Percentiles rank a stretch among this genome's conserved stretches.
Evolutionary conservation across 2,113 vertebrate species (phyloP).

Genomic region (Paralichthys olivaceus): DNA sequence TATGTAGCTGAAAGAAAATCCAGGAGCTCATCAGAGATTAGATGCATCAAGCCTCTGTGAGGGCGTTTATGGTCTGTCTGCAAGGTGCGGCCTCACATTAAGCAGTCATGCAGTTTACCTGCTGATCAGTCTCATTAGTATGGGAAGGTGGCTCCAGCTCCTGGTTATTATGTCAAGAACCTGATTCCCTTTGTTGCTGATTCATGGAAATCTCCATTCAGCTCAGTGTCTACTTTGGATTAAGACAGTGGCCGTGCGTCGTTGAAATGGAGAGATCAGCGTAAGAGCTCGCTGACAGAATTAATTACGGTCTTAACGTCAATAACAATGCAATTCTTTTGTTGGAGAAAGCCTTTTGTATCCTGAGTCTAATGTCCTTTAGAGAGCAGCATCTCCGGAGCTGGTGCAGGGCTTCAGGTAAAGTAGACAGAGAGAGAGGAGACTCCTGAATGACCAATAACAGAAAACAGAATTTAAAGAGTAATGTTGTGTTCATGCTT

Average conservation of each 20-base stretch:
- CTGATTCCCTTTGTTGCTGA: constrained; percentile 49
- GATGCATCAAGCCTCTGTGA: not conserved
- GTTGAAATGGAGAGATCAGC: not conserved
- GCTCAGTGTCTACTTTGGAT: constrained; percentile 54
- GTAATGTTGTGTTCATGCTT: no score
- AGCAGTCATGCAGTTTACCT: constrained; percentile 32
- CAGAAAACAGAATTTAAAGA: not conserved
- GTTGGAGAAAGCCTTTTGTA: constrained; percentile 10
- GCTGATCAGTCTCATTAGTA: constrained; percentile 33
- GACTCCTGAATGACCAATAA: not conserved
- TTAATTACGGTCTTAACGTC: not conserved
- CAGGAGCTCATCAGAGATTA: constrained; percentile 38
- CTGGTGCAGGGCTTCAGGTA: no score
- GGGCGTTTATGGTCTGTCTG: not conserved
- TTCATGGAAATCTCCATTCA: constrained; percentile 55
- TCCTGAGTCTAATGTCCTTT: constrained; percentile 7
- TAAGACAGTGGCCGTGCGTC: constrained; percentile 1
- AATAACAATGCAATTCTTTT: not conserved
- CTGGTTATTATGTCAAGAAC: constrained; percentile 34
- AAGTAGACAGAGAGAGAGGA: not conserved
- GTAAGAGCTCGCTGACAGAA: not conserved
- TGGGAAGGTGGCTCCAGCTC: constrained; percentile 12
- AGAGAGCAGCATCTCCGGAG: not conserved
- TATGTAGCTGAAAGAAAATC: constrained; percentile 14
- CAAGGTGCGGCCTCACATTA: constrained; percentile 27